Percentiles rank a stretch among this genome's conserved stretches.
Conservation (phyloP, 2,797 vertebrate genomes). For the Poliocrania exsul region DNA sequence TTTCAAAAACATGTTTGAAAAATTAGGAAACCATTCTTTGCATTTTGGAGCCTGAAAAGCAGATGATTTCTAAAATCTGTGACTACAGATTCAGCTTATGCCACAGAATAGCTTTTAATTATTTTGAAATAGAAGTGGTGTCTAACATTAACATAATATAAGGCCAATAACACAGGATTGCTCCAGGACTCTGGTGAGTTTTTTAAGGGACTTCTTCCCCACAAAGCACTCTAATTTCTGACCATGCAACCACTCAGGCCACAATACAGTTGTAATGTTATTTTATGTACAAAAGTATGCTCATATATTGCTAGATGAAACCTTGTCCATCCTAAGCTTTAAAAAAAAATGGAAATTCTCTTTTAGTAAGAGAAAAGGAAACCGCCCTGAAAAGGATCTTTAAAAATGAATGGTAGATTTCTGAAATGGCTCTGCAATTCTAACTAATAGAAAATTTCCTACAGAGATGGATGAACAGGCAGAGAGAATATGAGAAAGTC, state of each 20-base stretch:
- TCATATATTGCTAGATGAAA: neutral
- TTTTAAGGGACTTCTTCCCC: neutral
- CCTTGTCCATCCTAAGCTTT: neutral
- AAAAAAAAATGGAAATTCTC: neutral
- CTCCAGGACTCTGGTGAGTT: neutral
- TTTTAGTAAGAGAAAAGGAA: neutral
- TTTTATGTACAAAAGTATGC: neutral
- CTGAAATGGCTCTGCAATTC: neutral
- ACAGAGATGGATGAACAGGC: slow-evolving; percentile 5
- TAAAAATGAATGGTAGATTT: neutral
- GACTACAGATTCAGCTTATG: neutral
- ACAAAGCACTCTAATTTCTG: neutral
- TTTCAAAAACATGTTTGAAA: neutral
- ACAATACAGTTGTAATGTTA: neutral
- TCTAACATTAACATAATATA: neutral
- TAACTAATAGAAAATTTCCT: neutral
- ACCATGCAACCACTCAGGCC: neutral
- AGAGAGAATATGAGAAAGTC: slow-evolving; percentile 38
- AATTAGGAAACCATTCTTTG: neutral
- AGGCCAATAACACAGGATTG: neutral
- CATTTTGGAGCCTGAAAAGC: neutral
- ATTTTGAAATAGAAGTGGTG: neutral
- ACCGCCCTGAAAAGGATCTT: neutral
- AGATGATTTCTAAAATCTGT: neutral
- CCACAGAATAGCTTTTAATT: neutral